Percentiles rank a stretch among this genome's conserved stretches.
Conservation (phyloP, 92 coral and sea anemone genomes). For the Zoanthus gigantus region DNA sequence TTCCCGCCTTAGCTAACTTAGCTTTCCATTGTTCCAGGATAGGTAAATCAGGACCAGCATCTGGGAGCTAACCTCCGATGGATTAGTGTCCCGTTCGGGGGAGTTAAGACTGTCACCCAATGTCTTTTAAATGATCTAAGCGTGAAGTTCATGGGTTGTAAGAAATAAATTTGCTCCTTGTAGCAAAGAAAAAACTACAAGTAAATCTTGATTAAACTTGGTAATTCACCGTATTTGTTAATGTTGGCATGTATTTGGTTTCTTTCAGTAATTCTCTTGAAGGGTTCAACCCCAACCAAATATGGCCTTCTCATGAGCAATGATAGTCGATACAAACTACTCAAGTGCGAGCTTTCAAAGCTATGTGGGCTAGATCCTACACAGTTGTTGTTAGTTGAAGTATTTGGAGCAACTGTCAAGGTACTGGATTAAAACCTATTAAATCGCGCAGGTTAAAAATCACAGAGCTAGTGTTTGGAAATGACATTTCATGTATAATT, state of each 20-base stretch:
- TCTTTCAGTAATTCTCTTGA: slow-evolving; percentile 79
- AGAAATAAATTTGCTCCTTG: background rate
- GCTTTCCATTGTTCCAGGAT: no score
- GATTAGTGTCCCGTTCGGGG: background rate
- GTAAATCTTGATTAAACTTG: background rate
- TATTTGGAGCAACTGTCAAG: slow-evolving; percentile 96
- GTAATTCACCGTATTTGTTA: background rate
- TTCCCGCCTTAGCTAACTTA: no score
- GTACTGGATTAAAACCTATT: slow-evolving; percentile 32
- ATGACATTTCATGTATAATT: no score
- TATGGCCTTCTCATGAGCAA: slow-evolving; percentile 90
- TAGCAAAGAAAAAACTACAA: background rate
- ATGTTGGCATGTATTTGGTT: background rate
- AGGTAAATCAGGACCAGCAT: no score
- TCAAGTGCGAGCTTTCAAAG: slow-evolving; percentile 86
- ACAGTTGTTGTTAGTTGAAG: slow-evolving; percentile 85
- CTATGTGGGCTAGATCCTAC: slow-evolving; percentile 72
- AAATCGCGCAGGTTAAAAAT: no score
- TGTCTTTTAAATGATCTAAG: background rate
- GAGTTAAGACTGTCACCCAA: background rate
- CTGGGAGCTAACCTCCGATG: background rate
- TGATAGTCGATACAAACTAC: slow-evolving; percentile 91
- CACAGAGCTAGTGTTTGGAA: no score
- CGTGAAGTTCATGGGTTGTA: background rate
- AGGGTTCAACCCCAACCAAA: slow-evolving; percentile 88